phyloP scores from a whole-genome alignment of 2,797 vertebrate species.

The Martes flavigula region DNA sequence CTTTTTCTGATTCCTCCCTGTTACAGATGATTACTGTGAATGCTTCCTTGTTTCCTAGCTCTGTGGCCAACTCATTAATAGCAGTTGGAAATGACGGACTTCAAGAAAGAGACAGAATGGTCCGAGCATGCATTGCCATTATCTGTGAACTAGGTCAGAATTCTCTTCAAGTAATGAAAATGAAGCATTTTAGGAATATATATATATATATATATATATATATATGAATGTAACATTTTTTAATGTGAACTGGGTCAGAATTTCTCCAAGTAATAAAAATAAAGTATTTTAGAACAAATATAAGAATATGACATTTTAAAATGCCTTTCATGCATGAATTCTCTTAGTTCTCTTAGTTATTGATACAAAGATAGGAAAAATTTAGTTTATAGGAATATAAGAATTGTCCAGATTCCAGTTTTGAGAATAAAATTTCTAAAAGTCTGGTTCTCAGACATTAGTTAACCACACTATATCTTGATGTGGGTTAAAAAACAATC shows the following conservation, averaged over 20 bases:
- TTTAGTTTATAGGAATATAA: neutral
- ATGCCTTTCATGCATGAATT: neutral
- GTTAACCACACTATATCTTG: neutral
- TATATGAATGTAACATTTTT: neutral
- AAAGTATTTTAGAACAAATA: slow-evolving; percentile 7
- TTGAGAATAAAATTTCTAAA: neutral
- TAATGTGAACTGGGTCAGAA: slow-evolving; percentile 95
- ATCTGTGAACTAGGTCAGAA: slow-evolving; percentile 97
- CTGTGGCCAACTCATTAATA: slow-evolving; percentile 96
- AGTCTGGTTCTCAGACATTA: neutral
- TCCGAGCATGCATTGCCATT: slow-evolving; percentile 97
- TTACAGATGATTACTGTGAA: slow-evolving; percentile 99
- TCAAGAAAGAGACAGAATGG: slow-evolving; percentile 98
- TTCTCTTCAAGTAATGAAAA: slow-evolving; percentile 46
- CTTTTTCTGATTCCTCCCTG: slow-evolving; percentile 55
- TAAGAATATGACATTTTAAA: neutral
- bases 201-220: neutral
- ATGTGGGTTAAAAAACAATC: slow-evolving; percentile 20
- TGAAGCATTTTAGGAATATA: slow-evolving; percentile 11
- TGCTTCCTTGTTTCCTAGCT: slow-evolving; percentile 96
- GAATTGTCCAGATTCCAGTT: neutral
- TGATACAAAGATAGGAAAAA: slow-evolving; percentile 8
- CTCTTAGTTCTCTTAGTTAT: neutral
- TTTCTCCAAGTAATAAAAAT: slow-evolving; percentile 43
- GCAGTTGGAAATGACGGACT: slow-evolving; percentile 98